Conservation (phyloP, 2,888 invertebrate genomes). For the Andrena bicolor region DNA sequence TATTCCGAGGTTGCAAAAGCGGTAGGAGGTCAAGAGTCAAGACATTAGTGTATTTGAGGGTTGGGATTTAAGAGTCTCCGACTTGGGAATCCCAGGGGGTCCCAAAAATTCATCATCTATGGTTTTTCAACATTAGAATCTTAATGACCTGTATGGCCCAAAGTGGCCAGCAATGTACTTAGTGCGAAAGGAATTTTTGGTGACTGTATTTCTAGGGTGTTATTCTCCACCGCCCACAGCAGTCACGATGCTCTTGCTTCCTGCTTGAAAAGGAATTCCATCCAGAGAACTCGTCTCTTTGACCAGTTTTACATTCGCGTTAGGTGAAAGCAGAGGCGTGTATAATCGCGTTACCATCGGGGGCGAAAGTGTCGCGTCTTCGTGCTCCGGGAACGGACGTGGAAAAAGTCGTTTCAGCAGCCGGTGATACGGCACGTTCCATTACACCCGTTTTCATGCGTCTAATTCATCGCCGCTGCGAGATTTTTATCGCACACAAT, state of each 20-base stretch:
- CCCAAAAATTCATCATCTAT: no score
- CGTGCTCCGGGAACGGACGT: not conserved
- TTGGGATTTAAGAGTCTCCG: no score
- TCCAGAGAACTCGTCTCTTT: not conserved
- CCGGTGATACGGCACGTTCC: constrained; percentile 1
- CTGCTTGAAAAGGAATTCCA: not conserved
- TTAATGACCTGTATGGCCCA: no score
- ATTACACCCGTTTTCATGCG: constrained; percentile 10
- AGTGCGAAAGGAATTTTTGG: no score
- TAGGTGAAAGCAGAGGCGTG: constrained; percentile 42
- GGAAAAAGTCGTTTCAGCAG: not conserved
- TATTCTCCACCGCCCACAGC: no score
- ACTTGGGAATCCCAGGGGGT: no score
- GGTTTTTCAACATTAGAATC: no score
- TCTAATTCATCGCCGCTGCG: constrained; percentile 15
- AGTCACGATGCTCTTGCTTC: not conserved
- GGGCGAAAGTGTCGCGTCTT: constrained; percentile 42
- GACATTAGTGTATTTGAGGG: no score
- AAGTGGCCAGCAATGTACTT: no score
- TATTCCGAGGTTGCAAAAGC: no score
- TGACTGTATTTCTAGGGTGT: no score
- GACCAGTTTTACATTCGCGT: constrained; percentile 13
- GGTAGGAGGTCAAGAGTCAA: no score
- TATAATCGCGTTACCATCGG: constrained; percentile 20
- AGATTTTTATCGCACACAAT: constrained; percentile 26